A percentile compares a stretch with the other conserved stretches of the same genome.
Evolutionary conservation across 1,140 invertebrate species (phyloP).

Genomic region (Papilio helenus): DNA sequence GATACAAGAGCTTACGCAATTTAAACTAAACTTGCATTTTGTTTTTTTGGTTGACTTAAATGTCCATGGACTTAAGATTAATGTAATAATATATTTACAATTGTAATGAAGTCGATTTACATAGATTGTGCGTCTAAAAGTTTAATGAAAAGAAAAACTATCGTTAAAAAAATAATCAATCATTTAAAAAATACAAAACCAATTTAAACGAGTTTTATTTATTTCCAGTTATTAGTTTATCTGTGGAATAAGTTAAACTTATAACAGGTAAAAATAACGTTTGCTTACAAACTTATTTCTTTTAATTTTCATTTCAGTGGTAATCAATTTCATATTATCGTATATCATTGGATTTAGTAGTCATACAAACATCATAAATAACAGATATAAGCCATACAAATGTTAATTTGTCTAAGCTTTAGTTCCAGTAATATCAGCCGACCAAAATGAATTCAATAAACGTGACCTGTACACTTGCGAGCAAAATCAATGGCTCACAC

Average conservation of each 20-base stretch:
- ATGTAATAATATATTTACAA: neutral
- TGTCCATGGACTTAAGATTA: neutral
- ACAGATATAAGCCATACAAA: slow-evolving; percentile 6
- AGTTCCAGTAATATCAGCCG: neutral
- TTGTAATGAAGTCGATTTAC: slow-evolving; percentile 13
- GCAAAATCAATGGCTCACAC: slow-evolving; percentile 11
- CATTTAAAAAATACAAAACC: too few species aligned
- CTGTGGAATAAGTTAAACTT: too few species aligned
- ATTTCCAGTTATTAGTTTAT: too few species aligned
- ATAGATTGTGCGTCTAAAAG: neutral
- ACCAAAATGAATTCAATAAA: slow-evolving; percentile 14
- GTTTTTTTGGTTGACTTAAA: neutral
- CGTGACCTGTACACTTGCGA: slow-evolving; percentile 5
- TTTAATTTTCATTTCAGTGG: too few species aligned
- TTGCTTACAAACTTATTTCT: too few species aligned
- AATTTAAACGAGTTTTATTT: too few species aligned
- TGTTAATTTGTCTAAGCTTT: slow-evolving; percentile 10
- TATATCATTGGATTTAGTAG: neutral
- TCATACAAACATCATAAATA: neutral
- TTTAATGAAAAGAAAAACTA: neutral
- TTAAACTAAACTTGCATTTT: neutral
- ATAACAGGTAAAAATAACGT: too few species aligned
- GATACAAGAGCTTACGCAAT: slow-evolving; percentile 9
- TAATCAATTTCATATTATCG: neutral
- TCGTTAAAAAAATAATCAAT: neutral